Conservation (phyloP, 2,888 invertebrate genomes). For the Rhaphigaster nebulosa region DNA sequence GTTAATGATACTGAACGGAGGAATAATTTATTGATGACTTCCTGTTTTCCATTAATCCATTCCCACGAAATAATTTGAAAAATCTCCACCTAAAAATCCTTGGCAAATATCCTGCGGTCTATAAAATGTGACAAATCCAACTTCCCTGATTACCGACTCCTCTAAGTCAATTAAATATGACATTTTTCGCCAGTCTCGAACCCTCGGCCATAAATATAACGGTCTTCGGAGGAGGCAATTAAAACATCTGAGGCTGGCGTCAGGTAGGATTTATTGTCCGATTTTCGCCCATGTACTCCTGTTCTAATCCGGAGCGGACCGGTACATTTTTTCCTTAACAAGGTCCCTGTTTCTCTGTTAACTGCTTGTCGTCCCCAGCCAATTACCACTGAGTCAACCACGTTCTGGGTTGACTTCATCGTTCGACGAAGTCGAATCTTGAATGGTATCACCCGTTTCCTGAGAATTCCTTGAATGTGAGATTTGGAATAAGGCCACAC, state of each 20-base stretch:
- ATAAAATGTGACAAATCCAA: background rate
- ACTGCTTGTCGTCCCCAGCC: constrained; percentile 8
- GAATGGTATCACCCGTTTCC: background rate
- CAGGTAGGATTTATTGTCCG: background rate
- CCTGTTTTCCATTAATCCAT: background rate
- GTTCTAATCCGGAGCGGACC: background rate
- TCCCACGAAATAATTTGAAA: background rate
- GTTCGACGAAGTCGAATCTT: background rate
- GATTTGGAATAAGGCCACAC: background rate
- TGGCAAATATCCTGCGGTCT: background rate
- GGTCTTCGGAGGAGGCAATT: constrained; percentile 5
- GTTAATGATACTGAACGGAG: background rate
- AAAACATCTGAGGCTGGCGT: constrained; percentile 10
- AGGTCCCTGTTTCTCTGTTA: background rate
- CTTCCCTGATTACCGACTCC: background rate
- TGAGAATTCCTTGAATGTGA: background rate
- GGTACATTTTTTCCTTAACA: constrained; percentile 29
- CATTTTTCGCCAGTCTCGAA: background rate
- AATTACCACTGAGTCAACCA: constrained; percentile 6
- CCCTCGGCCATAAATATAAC: background rate
- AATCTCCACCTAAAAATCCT: background rate
- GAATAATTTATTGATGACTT: background rate
- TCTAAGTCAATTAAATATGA: background rate
- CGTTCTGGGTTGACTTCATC: background rate
- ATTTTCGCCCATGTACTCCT: constrained; percentile 21